These are phyloP conservation scores for Lacerta viridis DNA, from an alignment of 2,797 vertebrate genomes.

Conservation along the genomic window DNA sequence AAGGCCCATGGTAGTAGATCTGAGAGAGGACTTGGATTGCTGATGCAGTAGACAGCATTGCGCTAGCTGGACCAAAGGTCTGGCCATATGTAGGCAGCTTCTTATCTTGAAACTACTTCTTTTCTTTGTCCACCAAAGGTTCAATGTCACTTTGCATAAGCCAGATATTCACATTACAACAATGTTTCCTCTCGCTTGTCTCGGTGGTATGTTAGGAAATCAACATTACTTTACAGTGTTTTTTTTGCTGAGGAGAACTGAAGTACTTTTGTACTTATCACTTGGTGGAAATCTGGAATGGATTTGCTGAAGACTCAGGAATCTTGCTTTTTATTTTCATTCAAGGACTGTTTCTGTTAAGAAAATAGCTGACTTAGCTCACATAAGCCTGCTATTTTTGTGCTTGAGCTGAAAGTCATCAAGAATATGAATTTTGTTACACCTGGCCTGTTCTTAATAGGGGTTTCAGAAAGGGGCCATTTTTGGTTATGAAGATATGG, in stretches of 20 bases:
- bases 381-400: conserved; percentile 26
- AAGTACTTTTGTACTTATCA: conserved; percentile 49
- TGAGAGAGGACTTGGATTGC: not conserved
- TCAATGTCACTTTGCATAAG: conserved; percentile 44
- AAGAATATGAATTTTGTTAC: conserved; percentile 44
- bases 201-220: conserved; percentile 46
- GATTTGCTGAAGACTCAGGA: conserved; percentile 44
- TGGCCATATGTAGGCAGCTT: not conserved
- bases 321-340: conserved; percentile 42
- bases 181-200: conserved; percentile 42
- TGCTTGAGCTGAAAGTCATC: conserved; percentile 26
- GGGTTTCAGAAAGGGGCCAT: conserved; percentile 13
- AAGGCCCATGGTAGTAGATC: not conserved
- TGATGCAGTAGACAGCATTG: not conserved
- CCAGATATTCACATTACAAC: conserved; percentile 37
- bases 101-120: not conserved
- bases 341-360: conserved; percentile 52
- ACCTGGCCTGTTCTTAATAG: conserved; percentile 39
- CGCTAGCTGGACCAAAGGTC: not conserved
- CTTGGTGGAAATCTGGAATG: conserved; percentile 59
- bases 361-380: conserved; percentile 50
- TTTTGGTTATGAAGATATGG: conserved; percentile 9
- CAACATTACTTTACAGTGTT: conserved; percentile 40
- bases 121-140: conserved; percentile 32
- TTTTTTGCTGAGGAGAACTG: conserved; percentile 47